A percentile compares a stretch with the other conserved stretches of the same genome.
Conservation (phyloP, 2,113 vertebrate genomes). For the Notarius lentiginosus region DNA sequence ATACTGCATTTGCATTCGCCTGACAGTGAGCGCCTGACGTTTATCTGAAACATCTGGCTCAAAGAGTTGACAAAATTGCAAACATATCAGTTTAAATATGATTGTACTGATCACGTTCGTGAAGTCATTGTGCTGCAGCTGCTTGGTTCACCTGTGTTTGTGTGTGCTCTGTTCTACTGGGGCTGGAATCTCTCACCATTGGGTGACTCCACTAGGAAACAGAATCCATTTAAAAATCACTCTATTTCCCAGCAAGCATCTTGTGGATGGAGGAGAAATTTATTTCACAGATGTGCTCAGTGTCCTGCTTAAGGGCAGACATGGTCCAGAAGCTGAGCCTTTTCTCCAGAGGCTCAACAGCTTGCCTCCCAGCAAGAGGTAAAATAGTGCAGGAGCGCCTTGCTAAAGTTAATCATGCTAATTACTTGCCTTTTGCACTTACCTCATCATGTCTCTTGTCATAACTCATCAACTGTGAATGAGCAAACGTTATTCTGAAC, state of each 20-base stretch:
- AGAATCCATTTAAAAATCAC: slow-evolving; percentile 19
- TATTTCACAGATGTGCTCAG: slow-evolving; percentile 40
- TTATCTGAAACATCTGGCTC: not conserved
- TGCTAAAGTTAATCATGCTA: not conserved
- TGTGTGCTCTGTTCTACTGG: not conserved
- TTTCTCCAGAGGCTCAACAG: slow-evolving; percentile 13
- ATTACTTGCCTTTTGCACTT: not conserved
- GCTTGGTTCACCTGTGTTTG: slow-evolving; percentile 9
- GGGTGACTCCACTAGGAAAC: not conserved
- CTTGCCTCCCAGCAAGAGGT: slow-evolving; percentile 7
- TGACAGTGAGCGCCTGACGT: not conserved
- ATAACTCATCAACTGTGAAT: not conserved
- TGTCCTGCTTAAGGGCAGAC: slow-evolving; percentile 1
- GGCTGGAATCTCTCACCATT: not conserved
- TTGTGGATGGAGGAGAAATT: slow-evolving; percentile 24
- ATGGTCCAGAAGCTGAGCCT: not conserved
- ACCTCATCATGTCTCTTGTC: not conserved
- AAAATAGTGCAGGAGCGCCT: not conserved
- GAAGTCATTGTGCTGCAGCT: not conserved
- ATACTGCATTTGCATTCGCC: too few species aligned
- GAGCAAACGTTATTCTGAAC: not conserved
- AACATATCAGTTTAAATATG: not conserved
- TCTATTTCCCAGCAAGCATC: slow-evolving; percentile 16
- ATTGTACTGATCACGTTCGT: not conserved
- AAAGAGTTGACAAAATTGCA: not conserved